Conservation (phyloP, 1,140 invertebrate genomes). For the Papilio polytes region DNA sequence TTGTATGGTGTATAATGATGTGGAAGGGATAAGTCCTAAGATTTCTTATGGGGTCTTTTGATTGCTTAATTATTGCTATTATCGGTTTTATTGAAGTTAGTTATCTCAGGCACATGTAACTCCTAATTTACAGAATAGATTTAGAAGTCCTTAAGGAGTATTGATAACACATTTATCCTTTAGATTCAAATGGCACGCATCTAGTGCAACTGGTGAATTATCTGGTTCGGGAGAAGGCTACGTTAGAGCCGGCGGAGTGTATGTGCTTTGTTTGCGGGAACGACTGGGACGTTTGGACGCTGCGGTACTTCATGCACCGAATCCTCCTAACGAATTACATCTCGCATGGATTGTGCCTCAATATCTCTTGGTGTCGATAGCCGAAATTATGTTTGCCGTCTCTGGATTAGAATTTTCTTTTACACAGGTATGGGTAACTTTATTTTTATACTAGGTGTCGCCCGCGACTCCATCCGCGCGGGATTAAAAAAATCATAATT, state of each 20-base stretch:
- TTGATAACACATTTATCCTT: conserved; percentile 28
- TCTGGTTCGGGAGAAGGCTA: conserved; percentile 62
- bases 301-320: conserved; percentile 81
- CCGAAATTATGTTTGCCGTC: conserved; percentile 94
- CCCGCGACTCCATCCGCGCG: too few relatives aligned
- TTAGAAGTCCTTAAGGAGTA: not conserved
- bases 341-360: conserved; percentile 95
- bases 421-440: conserved; percentile 85
- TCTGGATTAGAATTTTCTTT: conserved; percentile 97
- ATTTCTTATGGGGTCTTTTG: too few relatives aligned
- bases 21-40: too few relatives aligned
- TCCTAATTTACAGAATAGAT: not conserved
- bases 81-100: too few relatives aligned
- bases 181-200: conserved; percentile 68
- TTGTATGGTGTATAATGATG: too few relatives aligned
- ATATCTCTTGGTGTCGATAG: conserved; percentile 93
- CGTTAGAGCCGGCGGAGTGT: conserved; percentile 69
- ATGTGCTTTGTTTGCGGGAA: conserved; percentile 69
- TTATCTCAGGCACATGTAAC: too few relatives aligned
- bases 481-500: too few relatives aligned
- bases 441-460: not conserved
- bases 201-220: conserved; percentile 58
- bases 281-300: conserved; percentile 65
- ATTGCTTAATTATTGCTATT: too few relatives aligned
- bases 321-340: conserved; percentile 88